phyloP scores from a whole-genome alignment of 2,888 invertebrate species.

The Odontocerum albicorne region DNA sequence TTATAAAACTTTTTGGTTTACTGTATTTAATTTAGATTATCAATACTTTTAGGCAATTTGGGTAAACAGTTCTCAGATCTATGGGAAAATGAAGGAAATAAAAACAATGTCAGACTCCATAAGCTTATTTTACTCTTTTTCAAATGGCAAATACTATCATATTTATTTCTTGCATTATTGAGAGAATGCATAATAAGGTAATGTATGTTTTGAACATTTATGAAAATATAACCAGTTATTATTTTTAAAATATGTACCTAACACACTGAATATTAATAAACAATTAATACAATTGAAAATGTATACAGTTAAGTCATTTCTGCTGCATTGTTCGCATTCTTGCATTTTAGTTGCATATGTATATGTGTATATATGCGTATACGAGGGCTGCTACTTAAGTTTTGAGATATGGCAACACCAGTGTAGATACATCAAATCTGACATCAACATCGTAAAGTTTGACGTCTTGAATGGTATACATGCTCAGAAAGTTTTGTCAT shows the following conservation, averaged over 20 bases:
- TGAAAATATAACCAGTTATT: background rate
- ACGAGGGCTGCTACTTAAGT: too few relatives aligned
- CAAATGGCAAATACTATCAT: constrained; percentile 4
- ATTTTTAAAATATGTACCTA: background rate
- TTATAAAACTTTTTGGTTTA: too few relatives aligned
- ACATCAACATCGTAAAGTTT: too few relatives aligned
- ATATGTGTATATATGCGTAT: too few relatives aligned
- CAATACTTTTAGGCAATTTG: constrained; percentile 22
- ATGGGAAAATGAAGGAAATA: constrained; percentile 16
- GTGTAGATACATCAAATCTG: too few relatives aligned
- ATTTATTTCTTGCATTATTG: constrained; percentile 11
- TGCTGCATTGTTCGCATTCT: too few relatives aligned
- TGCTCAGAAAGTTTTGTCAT: too few relatives aligned
- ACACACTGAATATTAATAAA: background rate
- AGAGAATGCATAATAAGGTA: constrained; percentile 28
- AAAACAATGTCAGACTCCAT: constrained; percentile 9
- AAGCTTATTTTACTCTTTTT: constrained; percentile 16
- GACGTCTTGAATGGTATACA: too few relatives aligned
- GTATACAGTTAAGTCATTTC: too few relatives aligned
- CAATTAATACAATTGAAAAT: background rate
- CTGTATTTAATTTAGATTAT: too few relatives aligned
- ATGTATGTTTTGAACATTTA: background rate
- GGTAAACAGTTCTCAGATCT: constrained; percentile 13
- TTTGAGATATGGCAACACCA: too few relatives aligned
- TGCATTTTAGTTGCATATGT: too few relatives aligned